These are phyloP conservation scores for Notarius lentiginosus DNA, from an alignment of 2,113 vertebrate genomes.

Conservation along the genomic window DNA sequence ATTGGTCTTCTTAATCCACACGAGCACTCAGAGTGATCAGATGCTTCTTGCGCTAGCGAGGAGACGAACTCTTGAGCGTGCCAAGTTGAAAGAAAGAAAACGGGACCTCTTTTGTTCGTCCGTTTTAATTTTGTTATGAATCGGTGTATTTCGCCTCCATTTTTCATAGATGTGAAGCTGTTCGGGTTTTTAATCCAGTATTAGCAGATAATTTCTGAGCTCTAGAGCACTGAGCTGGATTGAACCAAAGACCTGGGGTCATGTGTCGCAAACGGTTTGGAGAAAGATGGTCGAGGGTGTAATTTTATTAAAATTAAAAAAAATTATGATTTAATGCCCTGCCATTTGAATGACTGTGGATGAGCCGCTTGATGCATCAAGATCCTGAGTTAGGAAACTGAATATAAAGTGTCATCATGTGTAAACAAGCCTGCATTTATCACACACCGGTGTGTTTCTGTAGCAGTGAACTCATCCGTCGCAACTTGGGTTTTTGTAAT, in stretches of 20 bases:
- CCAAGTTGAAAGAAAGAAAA: slow-evolving; percentile 39
- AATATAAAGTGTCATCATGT: background rate
- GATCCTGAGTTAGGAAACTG: slow-evolving; percentile 21
- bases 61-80: slow-evolving; percentile 41
- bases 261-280: background rate
- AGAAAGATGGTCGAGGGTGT: slow-evolving; percentile 48
- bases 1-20: background rate
- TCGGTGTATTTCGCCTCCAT: background rate
- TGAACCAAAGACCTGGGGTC: slow-evolving; percentile 72
- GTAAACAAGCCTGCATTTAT: background rate
- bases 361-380: background rate
- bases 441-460: slow-evolving; percentile 31
- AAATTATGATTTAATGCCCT: background rate
- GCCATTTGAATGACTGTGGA: background rate
- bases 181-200: slow-evolving; percentile 52
- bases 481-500: slow-evolving; percentile 16
- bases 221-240: slow-evolving; percentile 60
- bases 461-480: slow-evolving; percentile 31
- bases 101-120: slow-evolving; percentile 25
- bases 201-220: slow-evolving; percentile 49
- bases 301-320: background rate
- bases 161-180: slow-evolving; percentile 44
- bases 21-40: slow-evolving; percentile 47
- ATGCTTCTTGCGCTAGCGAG: background rate
- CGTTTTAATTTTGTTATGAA: background rate